Evolutionary conservation across 2,797 vertebrate genomes (phyloP).

Genomic region (Liparis tanakae): DNA sequence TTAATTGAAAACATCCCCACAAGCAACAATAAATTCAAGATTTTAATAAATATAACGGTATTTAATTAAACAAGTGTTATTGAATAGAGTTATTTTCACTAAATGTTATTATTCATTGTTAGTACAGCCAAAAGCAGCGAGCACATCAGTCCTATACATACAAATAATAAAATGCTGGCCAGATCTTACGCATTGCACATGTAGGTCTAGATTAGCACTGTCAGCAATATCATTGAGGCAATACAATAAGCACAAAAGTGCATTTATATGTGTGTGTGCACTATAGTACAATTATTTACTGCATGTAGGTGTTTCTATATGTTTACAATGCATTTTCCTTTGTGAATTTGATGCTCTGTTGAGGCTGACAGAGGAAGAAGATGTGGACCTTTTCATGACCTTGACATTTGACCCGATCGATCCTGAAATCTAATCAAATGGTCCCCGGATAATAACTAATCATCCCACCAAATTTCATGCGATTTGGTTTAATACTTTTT

Average conservation of each 20-base stretch:
- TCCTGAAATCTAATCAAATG: no score
- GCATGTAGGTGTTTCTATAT: constrained; percentile 28
- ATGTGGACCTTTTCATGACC: no score
- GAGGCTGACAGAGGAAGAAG: no score
- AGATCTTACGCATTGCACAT: neutral
- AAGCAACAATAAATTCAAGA: no score
- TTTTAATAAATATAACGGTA: no score
- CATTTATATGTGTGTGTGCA: constrained; percentile 7
- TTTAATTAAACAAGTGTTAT: neutral
- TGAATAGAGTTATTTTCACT: neutral
- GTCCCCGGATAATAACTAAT: no score
- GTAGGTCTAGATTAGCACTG: neutral
- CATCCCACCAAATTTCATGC: no score
- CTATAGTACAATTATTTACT: constrained; percentile 11
- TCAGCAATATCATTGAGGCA: constrained; percentile 6
- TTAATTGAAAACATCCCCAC: no score
- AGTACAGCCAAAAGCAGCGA: neutral
- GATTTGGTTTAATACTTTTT: no score
- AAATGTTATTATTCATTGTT: constrained; percentile 12
- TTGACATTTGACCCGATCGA: no score
- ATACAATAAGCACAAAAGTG: neutral
- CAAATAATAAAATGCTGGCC: neutral
- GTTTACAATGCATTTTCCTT: constrained; percentile 11
- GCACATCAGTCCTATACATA: neutral
- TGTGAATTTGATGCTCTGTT: constrained; percentile 7